Percentiles rank a stretch among this genome's conserved stretches.
phyloP scores from a whole-genome alignment of 2,797 vertebrate genomes.

The Alfaro cultratus region DNA sequence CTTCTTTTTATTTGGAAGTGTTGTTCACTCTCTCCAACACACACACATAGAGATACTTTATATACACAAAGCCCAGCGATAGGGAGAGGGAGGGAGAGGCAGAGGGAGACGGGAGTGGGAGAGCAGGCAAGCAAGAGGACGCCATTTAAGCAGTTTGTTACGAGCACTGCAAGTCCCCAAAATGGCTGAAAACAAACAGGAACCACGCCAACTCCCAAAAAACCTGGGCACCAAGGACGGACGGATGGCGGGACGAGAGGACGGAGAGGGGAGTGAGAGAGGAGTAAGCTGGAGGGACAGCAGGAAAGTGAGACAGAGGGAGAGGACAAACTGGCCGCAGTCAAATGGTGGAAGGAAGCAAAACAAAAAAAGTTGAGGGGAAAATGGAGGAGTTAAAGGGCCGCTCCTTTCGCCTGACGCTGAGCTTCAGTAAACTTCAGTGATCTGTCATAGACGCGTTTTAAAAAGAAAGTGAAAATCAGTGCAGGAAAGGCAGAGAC shows the following conservation, averaged over 20 bases:
- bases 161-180: constrained; percentile 88
- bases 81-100: constrained; percentile 80
- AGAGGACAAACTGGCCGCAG: constrained; percentile 63
- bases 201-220: constrained; percentile 83
- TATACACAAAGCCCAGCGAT: constrained; percentile 85
- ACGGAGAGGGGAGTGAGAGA: constrained; percentile 40
- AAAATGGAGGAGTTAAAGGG: constrained; percentile 67
- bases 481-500: constrained; percentile 17
- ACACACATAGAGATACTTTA: constrained; percentile 76
- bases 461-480: constrained; percentile 37
- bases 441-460: background rate
- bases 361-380: constrained; percentile 73
- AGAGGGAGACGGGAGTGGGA: constrained; percentile 76
- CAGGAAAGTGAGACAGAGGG: constrained; percentile 47
- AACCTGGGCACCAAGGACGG: constrained; percentile 67
- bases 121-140: constrained; percentile 84
- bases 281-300: constrained; percentile 43
- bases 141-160: constrained; percentile 90
- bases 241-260: constrained; percentile 40
- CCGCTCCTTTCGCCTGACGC: background rate
- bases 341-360: constrained; percentile 67
- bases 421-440: constrained; percentile 27
- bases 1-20: constrained; percentile 83
- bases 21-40: constrained; percentile 70
- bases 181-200: constrained; percentile 92